Percentiles rank a stretch among this genome's conserved stretches.
Conservation (phyloP, 2,888 invertebrate genomes). For the Sminthurides aquaticus region DNA sequence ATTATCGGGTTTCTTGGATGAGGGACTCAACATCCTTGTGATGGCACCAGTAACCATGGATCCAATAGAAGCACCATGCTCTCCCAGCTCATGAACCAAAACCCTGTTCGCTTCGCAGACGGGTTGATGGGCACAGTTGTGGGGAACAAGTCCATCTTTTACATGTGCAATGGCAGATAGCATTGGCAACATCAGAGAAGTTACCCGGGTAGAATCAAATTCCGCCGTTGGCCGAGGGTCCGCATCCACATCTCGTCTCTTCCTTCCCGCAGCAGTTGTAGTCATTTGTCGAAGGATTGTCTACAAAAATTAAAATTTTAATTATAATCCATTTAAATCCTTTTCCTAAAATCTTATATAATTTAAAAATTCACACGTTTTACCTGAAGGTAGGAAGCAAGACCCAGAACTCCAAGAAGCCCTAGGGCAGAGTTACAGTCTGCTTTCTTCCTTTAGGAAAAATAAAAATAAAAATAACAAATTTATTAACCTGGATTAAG, state of each 20-base stretch:
- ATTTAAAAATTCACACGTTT: no score
- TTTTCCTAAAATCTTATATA: no score
- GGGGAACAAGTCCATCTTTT: slow-evolving; percentile 16
- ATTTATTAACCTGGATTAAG: slow-evolving; percentile 33
- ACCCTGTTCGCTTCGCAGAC: slow-evolving; percentile 15
- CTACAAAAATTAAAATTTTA: slow-evolving; percentile 2
- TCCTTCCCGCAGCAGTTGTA: slow-evolving; percentile 6
- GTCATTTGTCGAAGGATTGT: slow-evolving; percentile 20
- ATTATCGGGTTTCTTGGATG: background rate
- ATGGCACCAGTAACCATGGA: slow-evolving; percentile 11
- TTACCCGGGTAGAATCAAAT: slow-evolving; percentile 5
- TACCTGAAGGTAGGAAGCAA: slow-evolving; percentile 41
- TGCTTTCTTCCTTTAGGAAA: slow-evolving; percentile 30
- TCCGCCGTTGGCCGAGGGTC: background rate
- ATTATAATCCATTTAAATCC: background rate
- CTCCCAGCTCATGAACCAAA: slow-evolving; percentile 13
- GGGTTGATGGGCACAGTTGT: slow-evolving; percentile 43
- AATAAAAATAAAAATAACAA: slow-evolving; percentile 5
- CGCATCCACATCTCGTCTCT: slow-evolving; percentile 1
- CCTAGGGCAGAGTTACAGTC: slow-evolving; percentile 41
- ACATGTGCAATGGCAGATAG: slow-evolving; percentile 15
- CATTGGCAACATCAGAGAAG: slow-evolving; percentile 15
- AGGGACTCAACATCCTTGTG: slow-evolving; percentile 1
- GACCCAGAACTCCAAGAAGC: slow-evolving; percentile 38
- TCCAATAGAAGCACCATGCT: slow-evolving; percentile 13